Base-by-base conservation (phyloP, 1,140 invertebrate genomes). In the Drosophila simulans region DNA sequence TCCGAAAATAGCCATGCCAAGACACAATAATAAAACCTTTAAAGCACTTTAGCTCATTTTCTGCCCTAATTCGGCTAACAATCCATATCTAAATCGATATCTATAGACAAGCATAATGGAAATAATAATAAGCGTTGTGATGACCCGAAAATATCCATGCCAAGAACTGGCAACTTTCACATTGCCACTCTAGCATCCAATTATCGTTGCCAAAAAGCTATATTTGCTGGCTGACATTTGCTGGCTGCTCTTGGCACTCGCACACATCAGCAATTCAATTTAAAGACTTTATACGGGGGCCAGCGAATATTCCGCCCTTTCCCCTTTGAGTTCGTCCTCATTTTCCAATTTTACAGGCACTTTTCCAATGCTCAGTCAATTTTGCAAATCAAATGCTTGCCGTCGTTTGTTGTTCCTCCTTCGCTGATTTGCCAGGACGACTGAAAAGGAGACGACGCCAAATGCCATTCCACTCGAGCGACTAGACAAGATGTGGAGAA, bases 351-450 rank as follows among this genome's bases (percentile, higher is more conserved):
- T 86, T 79, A 77, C 83, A 88, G 83, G 66, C 83, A 88, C 83
- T 88, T 88, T 88, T 74, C 84, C 71, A 68, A 80, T 89, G 85
- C 69, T 89, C 84, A 89, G 85, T 89, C 84, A 89, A 89, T 89
- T 89, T 80, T 77, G 77, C 84, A 89, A 89, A 89, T 89, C 84
- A 89, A 89, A 88, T 82, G 75, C 48, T 51, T 75, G 52, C 57
- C 56, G 43, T 49, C 45, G 27, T 59, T 53, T 49, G 42, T 54
- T 49, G 37, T 45, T 42, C 0, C 59, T 77, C 57, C 43, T 52
- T 49, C 60, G 58, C 62, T 54, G 77, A 58, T 70, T 74, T 86
- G 79, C 51, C 75, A 82, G 83, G 57, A 82, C 39, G 52, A 68
- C 25, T 25, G n/a, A 22, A 20, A n/a, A 25, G 25, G 4, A 10